phyloP scores from a whole-genome alignment of 1,140 invertebrate genomes.

The Drosophila ambigua region DNA sequence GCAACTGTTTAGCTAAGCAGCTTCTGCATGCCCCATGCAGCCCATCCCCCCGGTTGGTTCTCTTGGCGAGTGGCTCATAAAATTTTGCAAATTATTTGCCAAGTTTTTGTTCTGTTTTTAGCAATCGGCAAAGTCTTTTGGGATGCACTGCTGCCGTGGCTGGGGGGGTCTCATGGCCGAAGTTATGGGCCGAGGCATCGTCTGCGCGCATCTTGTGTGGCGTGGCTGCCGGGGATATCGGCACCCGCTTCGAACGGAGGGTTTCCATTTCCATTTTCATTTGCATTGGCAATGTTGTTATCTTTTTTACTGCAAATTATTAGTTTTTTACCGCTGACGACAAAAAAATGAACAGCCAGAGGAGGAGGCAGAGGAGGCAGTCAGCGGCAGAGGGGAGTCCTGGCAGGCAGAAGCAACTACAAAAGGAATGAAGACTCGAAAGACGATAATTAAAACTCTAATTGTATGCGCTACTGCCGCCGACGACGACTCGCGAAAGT shows the following conservation, averaged over 20 bases:
- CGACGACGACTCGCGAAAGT: slow-evolving; percentile 38
- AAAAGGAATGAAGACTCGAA: slow-evolving; percentile 48
- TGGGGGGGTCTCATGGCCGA: background rate
- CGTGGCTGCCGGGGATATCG: slow-evolving; percentile 49
- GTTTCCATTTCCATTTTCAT: slow-evolving; percentile 30
- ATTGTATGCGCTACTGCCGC: slow-evolving; percentile 74
- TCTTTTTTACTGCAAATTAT: slow-evolving; percentile 82
- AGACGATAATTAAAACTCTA: slow-evolving; percentile 79
- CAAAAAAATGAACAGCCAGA: slow-evolving; percentile 37
- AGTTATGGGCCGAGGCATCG: slow-evolving; percentile 48
- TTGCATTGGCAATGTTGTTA: slow-evolving; percentile 74
- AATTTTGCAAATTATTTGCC: slow-evolving; percentile 78
- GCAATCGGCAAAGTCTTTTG: slow-evolving; percentile 37
- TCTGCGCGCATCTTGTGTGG: slow-evolving; percentile 67
- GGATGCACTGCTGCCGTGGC: too few species aligned
- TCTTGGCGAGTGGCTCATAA: slow-evolving; percentile 55
- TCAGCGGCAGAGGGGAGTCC: background rate
- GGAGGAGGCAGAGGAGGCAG: background rate
- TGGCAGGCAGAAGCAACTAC: slow-evolving; percentile 8
- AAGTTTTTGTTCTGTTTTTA: slow-evolving; percentile 69
- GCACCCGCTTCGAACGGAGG: slow-evolving; percentile 1
- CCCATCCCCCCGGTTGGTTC: background rate
- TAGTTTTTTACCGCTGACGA: slow-evolving; percentile 76
- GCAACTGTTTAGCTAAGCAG: slow-evolving; percentile 68
- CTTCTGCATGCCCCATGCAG: slow-evolving; percentile 48